A percentile compares a stretch with the other conserved stretches of the same genome.
phyloP scores from a whole-genome alignment of 2,797 vertebrate genomes.

The Tragelaphus eurycerus region DNA sequence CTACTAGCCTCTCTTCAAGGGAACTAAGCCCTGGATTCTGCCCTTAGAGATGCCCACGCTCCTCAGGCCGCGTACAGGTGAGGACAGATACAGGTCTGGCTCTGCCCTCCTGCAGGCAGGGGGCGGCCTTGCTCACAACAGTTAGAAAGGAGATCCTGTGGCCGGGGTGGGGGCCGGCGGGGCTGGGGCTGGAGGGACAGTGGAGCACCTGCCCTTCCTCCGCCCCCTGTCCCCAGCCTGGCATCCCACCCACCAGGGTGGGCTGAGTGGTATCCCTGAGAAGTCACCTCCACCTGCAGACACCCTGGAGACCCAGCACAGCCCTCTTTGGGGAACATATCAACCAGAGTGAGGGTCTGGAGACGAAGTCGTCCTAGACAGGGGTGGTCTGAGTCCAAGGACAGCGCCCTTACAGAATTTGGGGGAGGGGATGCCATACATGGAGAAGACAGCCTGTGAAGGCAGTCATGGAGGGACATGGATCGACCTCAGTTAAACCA shows the following conservation, averaged over 20 bases:
- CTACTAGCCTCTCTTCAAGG: neutral
- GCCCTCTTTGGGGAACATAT: neutral
- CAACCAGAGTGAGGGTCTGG: neutral
- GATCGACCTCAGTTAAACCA: neutral
- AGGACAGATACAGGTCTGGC: neutral
- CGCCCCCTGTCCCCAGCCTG: neutral
- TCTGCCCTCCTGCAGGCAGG: neutral
- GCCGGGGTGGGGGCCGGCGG: too few species aligned
- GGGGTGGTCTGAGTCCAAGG: neutral
- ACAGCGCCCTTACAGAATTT: neutral
- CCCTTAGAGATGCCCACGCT: neutral
- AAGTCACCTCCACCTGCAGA: neutral
- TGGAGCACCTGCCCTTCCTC: neutral
- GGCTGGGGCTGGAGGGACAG: neutral
- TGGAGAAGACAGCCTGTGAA: neutral
- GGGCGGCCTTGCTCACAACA: neutral
- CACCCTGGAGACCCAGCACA: neutral
- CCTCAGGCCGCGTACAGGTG: fast-evolving
- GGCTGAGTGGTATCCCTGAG: neutral
- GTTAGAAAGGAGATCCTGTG: neutral
- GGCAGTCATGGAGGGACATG: neutral
- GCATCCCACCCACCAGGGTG: neutral
- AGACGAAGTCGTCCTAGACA: neutral
- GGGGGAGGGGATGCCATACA: neutral
- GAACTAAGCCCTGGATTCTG: fast-evolving